These are phyloP conservation scores for Neoascia interrupta DNA, from an alignment of 2,888 invertebrate species.

Conservation along the genomic window DNA sequence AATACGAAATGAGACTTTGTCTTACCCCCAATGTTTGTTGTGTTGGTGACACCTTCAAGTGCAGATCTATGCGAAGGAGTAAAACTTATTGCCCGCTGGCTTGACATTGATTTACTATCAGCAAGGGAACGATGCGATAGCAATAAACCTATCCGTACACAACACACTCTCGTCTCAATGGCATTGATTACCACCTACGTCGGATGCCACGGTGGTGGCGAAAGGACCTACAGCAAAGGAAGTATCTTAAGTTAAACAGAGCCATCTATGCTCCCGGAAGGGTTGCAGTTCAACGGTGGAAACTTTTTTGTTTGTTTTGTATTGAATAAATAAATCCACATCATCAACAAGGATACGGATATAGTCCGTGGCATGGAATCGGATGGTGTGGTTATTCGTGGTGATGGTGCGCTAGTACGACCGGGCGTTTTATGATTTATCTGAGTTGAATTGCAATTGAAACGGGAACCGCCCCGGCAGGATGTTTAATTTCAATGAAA, in stretches of 20 bases:
- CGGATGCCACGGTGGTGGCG: neutral
- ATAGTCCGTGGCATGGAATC: neutral
- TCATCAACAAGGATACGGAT: constrained; percentile 2
- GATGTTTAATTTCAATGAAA: constrained; percentile 19
- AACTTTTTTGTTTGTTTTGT: constrained; percentile 18
- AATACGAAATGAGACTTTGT: constrained; percentile 47
- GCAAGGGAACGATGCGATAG: constrained; percentile 5
- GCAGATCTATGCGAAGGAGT: neutral
- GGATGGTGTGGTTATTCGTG: neutral
- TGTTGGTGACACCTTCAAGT: constrained; percentile 52
- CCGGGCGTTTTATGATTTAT: constrained; percentile 35
- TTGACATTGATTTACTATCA: constrained; percentile 61
- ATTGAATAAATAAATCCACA: constrained; percentile 24
- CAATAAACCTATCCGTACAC: constrained; percentile 37
- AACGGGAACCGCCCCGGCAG: neutral
- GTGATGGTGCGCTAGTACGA: neutral
- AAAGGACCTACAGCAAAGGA: neutral
- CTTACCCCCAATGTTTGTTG: constrained; percentile 26
- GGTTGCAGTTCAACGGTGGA: constrained; percentile 3
- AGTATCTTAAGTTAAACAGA: constrained; percentile 37
- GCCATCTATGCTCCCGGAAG: constrained; percentile 1
- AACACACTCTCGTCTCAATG: constrained; percentile 4
- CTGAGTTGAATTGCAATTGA: constrained; percentile 18
- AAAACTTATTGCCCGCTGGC: constrained; percentile 49
- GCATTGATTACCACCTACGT: constrained; percentile 51